Evolutionary conservation across 2,888 invertebrate genomes (phyloP).

Genomic region (Watsonalla cultraria): DNA sequence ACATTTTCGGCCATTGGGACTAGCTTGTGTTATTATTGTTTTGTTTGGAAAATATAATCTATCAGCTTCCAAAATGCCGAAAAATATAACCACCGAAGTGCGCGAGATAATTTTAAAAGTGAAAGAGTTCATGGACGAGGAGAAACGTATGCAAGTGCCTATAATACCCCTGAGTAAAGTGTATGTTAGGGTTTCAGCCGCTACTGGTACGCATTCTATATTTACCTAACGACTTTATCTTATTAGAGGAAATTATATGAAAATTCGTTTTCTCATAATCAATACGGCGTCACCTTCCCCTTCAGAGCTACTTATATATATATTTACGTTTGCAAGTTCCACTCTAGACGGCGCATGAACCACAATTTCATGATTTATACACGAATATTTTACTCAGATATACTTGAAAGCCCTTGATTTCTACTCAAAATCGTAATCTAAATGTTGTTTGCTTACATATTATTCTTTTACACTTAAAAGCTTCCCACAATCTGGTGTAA

Average conservation of each 20-base stretch:
- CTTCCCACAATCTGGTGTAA: too few species aligned
- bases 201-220: constrained; percentile 49
- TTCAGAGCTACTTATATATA: too few species aligned
- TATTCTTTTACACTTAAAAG: too few species aligned
- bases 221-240: neutral
- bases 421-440: too few species aligned
- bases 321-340: too few species aligned
- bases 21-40: neutral
- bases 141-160: constrained; percentile 72
- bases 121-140: constrained; percentile 73
- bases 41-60: neutral
- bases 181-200: constrained; percentile 66
- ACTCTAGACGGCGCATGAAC: too few species aligned
- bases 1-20: constrained; percentile 11
- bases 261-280: too few species aligned
- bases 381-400: too few species aligned
- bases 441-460: too few species aligned
- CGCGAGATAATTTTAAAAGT: constrained; percentile 72
- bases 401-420: too few species aligned
- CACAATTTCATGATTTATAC: too few species aligned
- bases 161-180: constrained; percentile 72
- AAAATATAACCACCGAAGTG: constrained; percentile 69
- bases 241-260: neutral
- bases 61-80: constrained; percentile 51
- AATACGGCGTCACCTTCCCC: too few species aligned